A percentile compares a stretch with the other conserved stretches of the same genome.
Evolutionary conservation across 2,113 vertebrate genomes (phyloP).

Genomic region (Alces alces): DNA sequence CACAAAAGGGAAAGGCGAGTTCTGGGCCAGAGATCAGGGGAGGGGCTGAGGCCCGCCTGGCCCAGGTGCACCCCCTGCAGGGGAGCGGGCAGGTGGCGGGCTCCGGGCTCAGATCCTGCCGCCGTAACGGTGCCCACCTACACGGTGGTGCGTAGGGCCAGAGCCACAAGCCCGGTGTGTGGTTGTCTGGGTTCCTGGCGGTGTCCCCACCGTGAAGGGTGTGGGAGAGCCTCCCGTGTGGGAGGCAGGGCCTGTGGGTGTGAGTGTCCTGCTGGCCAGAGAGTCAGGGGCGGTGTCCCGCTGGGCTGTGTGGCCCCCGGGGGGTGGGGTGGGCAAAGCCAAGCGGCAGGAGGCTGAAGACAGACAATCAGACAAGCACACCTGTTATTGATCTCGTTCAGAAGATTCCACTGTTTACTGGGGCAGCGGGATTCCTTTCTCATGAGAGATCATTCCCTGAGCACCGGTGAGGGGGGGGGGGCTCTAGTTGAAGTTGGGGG

Average conservation of each 20-base stretch:
- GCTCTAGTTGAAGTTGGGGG: background rate
- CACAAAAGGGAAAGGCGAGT: background rate
- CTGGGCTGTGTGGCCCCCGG: accelerated
- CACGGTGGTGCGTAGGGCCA: accelerated
- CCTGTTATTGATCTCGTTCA: background rate
- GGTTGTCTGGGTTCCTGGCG: background rate
- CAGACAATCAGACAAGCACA: too few species aligned
- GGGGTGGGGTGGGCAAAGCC: background rate
- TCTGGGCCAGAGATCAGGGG: background rate
- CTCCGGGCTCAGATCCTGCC: background rate
- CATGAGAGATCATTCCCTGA: background rate
- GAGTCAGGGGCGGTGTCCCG: background rate
- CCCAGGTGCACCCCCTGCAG: background rate
- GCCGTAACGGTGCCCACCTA: accelerated
- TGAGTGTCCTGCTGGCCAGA: background rate
- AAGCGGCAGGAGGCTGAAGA: background rate
- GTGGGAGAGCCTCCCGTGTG: background rate
- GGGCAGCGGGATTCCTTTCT: background rate
- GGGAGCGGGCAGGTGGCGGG: background rate
- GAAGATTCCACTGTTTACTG: background rate
- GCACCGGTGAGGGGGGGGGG: too few species aligned
- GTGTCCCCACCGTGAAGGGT: background rate
- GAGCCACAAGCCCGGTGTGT: accelerated
- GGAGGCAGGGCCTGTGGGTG: background rate
- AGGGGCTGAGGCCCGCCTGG: background rate